A percentile compares a stretch with the other conserved stretches of the same genome.
These are phyloP conservation scores for Caranx ignobilis DNA, from an alignment of 2,113 vertebrate genomes.

Conservation along the genomic window DNA sequence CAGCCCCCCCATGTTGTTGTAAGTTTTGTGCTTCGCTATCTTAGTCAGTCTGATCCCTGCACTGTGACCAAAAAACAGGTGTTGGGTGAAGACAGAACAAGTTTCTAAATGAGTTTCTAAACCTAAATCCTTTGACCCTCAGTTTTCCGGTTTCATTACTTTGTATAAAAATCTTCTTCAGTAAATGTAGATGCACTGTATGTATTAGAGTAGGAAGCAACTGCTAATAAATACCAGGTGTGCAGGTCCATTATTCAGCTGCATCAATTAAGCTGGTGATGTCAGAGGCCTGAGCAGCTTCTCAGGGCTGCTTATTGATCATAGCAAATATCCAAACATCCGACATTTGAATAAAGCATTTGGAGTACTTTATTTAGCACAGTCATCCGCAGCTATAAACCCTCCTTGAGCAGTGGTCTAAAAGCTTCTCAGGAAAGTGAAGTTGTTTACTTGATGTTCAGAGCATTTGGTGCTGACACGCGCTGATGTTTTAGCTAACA, in stretches of 20 bases:
- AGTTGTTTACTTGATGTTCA: neutral
- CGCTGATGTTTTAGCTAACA: neutral
- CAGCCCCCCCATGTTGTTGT: no score
- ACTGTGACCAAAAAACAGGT: no score
- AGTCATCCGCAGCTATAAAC: neutral
- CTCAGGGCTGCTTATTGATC: neutral
- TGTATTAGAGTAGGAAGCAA: neutral
- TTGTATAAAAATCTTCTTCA: no score
- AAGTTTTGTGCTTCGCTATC: no score
- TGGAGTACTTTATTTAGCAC: neutral
- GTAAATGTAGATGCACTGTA: no score
- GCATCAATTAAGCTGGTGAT: neutral
- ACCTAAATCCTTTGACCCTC: no score
- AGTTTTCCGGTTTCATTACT: no score
- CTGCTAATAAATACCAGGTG: conserved; percentile 5
- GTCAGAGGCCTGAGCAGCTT: neutral
- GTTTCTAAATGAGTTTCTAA: no score
- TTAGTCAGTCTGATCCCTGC: no score
- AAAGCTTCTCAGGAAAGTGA: neutral
- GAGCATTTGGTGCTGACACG: neutral
- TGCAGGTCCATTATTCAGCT: neutral
- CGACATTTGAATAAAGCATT: neutral
- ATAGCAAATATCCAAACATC: conserved; percentile 3
- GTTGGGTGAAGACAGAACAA: no score
- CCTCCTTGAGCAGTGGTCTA: neutral